Conservation (phyloP, 2,797 vertebrate genomes). For the Syngnathus acus region DNA sequence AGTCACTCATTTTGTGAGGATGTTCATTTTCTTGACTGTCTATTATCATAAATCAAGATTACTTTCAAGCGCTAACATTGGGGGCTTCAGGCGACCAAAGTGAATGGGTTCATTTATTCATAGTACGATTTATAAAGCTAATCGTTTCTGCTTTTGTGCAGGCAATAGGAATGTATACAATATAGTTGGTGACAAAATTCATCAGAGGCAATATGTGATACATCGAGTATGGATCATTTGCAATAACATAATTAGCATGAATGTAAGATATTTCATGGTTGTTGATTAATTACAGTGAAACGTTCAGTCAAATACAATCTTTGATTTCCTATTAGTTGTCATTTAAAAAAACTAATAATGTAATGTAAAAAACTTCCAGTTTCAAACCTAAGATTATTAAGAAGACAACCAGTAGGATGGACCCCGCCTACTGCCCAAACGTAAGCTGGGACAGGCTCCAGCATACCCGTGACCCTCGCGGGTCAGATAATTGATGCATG, state of each 20-base stretch:
- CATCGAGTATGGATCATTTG: too few species aligned
- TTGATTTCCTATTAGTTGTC: too few species aligned
- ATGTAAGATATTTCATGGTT: too few species aligned
- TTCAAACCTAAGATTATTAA: not conserved
- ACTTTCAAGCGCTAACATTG: constrained; percentile 31
- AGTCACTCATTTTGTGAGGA: constrained; percentile 47
- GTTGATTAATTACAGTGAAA: too few species aligned
- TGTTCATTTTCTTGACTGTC: constrained; percentile 52
- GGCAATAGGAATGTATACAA: not conserved
- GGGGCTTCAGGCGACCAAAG: constrained; percentile 19
- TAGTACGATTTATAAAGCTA: not conserved
- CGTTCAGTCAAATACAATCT: too few species aligned
- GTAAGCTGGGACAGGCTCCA: too few species aligned
- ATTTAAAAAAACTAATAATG: too few species aligned
- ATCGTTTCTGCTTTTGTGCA: not conserved
- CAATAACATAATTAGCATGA: too few species aligned
- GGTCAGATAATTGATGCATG: too few species aligned
- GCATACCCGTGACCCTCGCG: too few species aligned
- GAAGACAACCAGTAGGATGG: too few species aligned
- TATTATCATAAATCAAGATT: constrained; percentile 49
- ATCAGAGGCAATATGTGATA: not conserved
- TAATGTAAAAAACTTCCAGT: not conserved
- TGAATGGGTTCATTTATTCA: not conserved
- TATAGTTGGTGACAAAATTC: not conserved
- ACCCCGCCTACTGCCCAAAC: too few species aligned